Conservation (phyloP, 37 sponge, comb jelly and placozoan species). For the Diacarnus erythraeanus region DNA sequence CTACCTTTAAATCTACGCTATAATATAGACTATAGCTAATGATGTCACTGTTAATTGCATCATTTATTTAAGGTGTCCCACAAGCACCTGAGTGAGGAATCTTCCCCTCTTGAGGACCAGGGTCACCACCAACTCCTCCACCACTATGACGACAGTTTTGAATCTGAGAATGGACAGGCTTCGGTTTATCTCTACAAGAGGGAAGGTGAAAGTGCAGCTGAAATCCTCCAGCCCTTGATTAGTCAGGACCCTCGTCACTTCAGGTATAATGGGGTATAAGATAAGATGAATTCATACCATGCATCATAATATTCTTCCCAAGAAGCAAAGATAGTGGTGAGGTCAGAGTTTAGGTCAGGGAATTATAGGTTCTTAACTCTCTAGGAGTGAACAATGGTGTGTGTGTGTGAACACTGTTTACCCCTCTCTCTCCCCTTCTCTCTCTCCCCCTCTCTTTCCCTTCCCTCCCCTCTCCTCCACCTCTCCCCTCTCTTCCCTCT, state of each 20-base stretch:
- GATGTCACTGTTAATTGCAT: no score
- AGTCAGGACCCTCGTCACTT: conserved; percentile 75
- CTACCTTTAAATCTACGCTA: no score
- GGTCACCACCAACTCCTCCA: not conserved
- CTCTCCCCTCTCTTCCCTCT: not conserved
- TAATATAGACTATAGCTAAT: no score
- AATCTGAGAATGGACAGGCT: conserved; percentile 68
- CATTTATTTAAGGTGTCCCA: conserved; percentile 24
- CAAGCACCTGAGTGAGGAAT: not conserved
- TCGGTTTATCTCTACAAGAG: conserved; percentile 84
- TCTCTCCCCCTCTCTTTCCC: not conserved
- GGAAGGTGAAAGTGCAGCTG: conserved; percentile 76
- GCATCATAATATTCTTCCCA: no score
- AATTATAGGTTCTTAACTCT: no score
- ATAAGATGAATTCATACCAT: no score
- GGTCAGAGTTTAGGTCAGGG: no score
- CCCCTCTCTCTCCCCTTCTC: not conserved
- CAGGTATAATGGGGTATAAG: no score
- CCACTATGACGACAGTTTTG: conserved; percentile 19
- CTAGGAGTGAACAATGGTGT: no score
- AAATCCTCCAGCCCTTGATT: conserved; percentile 81
- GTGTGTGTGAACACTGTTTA: no score
- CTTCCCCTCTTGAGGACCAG: conserved; percentile 4
- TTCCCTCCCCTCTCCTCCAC: not conserved
- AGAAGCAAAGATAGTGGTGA: no score